Percentiles rank a stretch among this genome's conserved stretches.
These are phyloP conservation scores for Oreohelix idahoensis DNA, from an alignment of 1,140 invertebrate genomes.

Conservation along the genomic window DNA sequence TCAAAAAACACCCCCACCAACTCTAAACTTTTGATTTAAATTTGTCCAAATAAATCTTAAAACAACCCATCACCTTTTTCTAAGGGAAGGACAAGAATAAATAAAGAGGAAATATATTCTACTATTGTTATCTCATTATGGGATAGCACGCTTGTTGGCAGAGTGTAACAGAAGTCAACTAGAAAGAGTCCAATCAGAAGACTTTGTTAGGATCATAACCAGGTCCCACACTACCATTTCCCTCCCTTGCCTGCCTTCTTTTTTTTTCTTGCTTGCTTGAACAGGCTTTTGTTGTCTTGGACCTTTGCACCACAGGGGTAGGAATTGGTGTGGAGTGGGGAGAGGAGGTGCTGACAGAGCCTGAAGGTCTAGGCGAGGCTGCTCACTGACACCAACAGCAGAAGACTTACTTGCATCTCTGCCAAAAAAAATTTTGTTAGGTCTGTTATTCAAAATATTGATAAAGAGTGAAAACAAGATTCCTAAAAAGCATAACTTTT, in stretches of 20 bases:
- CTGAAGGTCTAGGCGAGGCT: conserved; percentile 64
- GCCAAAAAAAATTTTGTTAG: too few species aligned
- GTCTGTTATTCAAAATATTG: too few species aligned
- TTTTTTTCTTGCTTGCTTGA: conserved; percentile 74
- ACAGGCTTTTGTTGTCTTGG: conserved; percentile 72
- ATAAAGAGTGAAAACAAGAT: too few species aligned
- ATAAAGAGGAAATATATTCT: not conserved
- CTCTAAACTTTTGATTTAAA: too few species aligned
- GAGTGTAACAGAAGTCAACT: not conserved
- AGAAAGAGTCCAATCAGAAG: not conserved
- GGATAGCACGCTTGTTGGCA: not conserved
- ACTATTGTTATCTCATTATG: not conserved
- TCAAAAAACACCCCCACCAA: too few species aligned
- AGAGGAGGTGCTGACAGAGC: conserved; percentile 42
- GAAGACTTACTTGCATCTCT: conserved; percentile 68
- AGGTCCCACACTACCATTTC: not conserved
- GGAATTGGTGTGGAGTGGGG: conserved; percentile 40
- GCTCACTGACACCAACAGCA: conserved; percentile 48
- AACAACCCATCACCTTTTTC: not conserved
- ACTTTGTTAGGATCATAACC: too few species aligned
- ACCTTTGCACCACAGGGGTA: conserved; percentile 55
- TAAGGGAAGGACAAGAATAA: not conserved
- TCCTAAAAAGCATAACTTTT: too few species aligned
- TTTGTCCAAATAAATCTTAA: not conserved
- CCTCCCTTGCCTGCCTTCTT: conserved; percentile 59